These are phyloP conservation scores for Harpagoxenus sublaevis DNA, from an alignment of 2,888 invertebrate genomes.

Conservation along the genomic window DNA sequence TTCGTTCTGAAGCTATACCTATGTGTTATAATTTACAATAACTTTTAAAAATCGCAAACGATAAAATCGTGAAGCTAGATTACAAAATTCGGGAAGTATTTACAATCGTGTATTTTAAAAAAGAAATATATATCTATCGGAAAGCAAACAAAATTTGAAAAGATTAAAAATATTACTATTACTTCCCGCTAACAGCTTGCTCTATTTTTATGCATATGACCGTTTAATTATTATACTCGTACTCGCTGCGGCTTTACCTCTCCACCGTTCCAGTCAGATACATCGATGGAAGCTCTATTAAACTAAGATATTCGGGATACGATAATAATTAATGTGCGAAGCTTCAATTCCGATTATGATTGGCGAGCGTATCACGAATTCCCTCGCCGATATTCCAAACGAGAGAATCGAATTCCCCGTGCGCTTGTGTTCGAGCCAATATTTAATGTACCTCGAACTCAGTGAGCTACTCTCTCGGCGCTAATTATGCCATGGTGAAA, in stretches of 20 bases:
- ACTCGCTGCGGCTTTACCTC: not conserved
- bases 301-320: constrained; percentile 22
- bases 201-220: not conserved
- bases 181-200: not conserved
- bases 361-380: constrained; percentile 48
- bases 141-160: not conserved
- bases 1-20: not conserved
- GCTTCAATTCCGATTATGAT: constrained; percentile 53
- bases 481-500: constrained; percentile 73
- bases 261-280: not conserved
- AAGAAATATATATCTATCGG: not conserved
- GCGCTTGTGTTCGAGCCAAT: constrained; percentile 58
- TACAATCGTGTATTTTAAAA: not conserved
- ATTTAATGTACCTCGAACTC: constrained; percentile 69
- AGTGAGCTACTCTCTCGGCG: constrained; percentile 67
- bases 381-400: constrained; percentile 42
- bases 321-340: constrained; percentile 46
- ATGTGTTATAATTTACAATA: not conserved
- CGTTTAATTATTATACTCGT: not conserved
- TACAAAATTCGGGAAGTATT: not conserved
- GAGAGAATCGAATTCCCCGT: constrained; percentile 61
- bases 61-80: not conserved
- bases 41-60: not conserved
- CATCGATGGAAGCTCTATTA: not conserved
- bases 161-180: not conserved